These are phyloP conservation scores for Rhynchotus rufescens DNA, from an alignment of 2,797 vertebrate species.

Conservation along the genomic window DNA sequence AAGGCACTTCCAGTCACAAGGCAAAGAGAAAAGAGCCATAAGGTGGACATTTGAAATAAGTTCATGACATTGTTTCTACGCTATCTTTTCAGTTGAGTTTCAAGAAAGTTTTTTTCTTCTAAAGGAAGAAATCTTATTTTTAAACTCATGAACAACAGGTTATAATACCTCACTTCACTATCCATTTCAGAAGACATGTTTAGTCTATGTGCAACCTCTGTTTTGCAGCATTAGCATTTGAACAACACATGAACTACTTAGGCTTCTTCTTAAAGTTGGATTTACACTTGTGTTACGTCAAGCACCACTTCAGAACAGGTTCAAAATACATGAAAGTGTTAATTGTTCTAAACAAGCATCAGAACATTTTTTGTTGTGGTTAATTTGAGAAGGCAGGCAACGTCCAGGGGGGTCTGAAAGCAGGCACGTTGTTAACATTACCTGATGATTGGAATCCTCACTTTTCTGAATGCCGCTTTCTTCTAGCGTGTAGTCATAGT, in stretches of 20 bases:
- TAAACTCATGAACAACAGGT: too few species aligned
- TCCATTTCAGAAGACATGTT: neutral
- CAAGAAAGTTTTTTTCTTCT: neutral
- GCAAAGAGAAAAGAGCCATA: neutral
- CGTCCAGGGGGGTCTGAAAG: neutral
- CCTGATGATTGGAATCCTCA: slow-evolving; percentile 97
- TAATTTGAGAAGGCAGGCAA: neutral
- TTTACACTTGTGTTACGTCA: too few species aligned
- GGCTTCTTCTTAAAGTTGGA: too few species aligned
- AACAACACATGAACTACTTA: neutral
- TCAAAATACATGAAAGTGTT: neutral
- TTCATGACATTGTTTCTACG: neutral
- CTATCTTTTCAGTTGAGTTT: neutral
- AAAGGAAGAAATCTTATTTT: neutral
- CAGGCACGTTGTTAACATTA: slow-evolving; percentile 33
- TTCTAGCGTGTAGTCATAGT: slow-evolving; percentile 97
- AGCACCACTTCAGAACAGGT: neutral
- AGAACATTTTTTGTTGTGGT: neutral
- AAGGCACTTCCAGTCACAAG: neutral
- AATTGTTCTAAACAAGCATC: neutral
- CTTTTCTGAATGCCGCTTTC: slow-evolving; percentile 96
- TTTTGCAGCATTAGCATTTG: neutral
- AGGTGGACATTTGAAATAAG: neutral
- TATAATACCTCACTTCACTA: too few species aligned
- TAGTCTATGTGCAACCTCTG: neutral